Evolutionary conservation across 2,888 invertebrate species (phyloP), one percentile per base, ranked within the genome.

Genomic region (Lycophotia porphyrea): DNA sequence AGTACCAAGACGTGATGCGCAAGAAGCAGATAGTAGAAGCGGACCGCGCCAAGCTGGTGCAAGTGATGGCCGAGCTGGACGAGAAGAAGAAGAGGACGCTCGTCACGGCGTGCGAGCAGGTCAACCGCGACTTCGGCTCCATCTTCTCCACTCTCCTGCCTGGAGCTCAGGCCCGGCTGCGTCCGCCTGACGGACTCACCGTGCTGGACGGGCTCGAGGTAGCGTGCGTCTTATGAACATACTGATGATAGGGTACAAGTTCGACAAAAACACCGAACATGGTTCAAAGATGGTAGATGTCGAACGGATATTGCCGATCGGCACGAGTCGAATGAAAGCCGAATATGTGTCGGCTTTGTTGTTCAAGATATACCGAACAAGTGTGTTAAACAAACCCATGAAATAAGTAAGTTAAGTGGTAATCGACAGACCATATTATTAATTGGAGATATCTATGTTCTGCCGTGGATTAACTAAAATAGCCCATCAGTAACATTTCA

Each of bases 101-200:
- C 27, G 95, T 97, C 72, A 96, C 97, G 72, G 99, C 99, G 5
- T 98, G 98, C 97, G 97, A 97, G 86, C 97, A 98, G 81, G 99
- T 99, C 0, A 99, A 99, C 92, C 97, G 97, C 91, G 99, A 99
- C 96, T 99, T 99, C 94, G 98, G 99, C 18, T 98, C 98, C 47
- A 99, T 99, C 92, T 99, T 99, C 95, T 97, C 98, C 81, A 98
- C 98, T 3, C 96, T 99, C 81, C 96, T 99, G 87, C 99, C 99
- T 4, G 99, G 99, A 0, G 98, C 99, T 0, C 97, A 98, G 88
- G 99, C 99, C 0, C 97, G 98, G 90, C 97, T 99, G n/a, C 97
- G 97, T 78, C 98, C 99, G 31, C 97, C 97, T 0, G 97, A 97
- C n/a, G 98, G 98, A 4, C 96, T 97, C 88, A 96, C 97, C 18